These are phyloP conservation scores for Phocoena phocoena DNA, from an alignment of 2,113 vertebrate genomes.

Conservation along the genomic window DNA sequence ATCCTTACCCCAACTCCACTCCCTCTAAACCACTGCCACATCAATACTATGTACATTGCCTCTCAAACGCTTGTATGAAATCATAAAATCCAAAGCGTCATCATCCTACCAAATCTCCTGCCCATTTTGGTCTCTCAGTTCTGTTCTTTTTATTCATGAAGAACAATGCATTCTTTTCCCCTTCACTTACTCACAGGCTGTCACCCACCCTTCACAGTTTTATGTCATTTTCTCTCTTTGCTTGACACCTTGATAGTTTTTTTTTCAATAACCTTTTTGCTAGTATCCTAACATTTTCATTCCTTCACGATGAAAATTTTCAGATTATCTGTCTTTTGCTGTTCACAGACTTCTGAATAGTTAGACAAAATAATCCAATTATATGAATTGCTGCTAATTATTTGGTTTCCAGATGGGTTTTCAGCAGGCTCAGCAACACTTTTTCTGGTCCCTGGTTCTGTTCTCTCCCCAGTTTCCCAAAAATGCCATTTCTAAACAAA, in stretches of 20 bases:
- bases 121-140: neutral
- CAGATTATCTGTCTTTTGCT: neutral
- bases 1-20: neutral
- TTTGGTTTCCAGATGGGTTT: conserved; percentile 58
- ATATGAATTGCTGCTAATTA: neutral
- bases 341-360: conserved; percentile 32
- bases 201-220: neutral
- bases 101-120: neutral
- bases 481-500: conserved; percentile 27
- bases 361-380: conserved; percentile 52
- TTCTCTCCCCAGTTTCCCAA: conserved; percentile 4
- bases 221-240: neutral
- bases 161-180: neutral
- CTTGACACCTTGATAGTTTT: neutral
- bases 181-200: neutral
- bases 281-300: neutral
- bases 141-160: neutral
- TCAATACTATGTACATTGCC: neutral
- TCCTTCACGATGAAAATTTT: neutral
- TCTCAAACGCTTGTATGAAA: neutral
- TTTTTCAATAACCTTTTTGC: neutral
- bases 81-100: neutral
- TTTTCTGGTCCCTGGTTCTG: conserved; percentile 26
- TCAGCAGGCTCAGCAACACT: conserved; percentile 42
- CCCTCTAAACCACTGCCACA: neutral